Evolutionary conservation across 1,140 invertebrate species (phyloP).

Genomic region (Drosophila quadrilineata): DNA sequence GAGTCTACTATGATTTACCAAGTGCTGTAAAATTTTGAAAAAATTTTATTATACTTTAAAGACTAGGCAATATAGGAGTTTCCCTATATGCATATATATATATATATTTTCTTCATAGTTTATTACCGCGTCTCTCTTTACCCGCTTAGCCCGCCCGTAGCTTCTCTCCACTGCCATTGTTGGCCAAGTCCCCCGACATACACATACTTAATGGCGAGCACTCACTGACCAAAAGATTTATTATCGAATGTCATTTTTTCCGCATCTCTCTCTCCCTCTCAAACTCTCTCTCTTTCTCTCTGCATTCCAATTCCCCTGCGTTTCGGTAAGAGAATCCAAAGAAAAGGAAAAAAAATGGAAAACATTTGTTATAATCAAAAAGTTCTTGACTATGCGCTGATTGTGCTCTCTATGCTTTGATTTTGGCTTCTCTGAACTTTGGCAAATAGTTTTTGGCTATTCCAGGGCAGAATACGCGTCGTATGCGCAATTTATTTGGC

Average conservation of each 20-base stretch:
- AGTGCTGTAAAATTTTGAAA: no score
- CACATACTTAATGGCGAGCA: slow-evolving; percentile 56
- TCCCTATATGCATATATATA: no score
- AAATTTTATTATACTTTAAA: no score
- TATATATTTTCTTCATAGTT: no score
- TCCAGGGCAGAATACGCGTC: slow-evolving; percentile 5
- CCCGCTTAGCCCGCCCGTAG: no score
- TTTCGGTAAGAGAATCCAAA: no score
- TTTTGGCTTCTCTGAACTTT: slow-evolving; percentile 68
- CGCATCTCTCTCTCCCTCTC: background rate
- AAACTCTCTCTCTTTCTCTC: background rate
- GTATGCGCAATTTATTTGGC: slow-evolving; percentile 71
- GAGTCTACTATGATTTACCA: no score
- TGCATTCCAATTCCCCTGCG: no score
- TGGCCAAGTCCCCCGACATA: slow-evolving; percentile 54
- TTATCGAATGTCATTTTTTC: slow-evolving; percentile 63
- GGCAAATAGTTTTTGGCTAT: slow-evolving; percentile 59
- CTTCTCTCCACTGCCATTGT: no score
- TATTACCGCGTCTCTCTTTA: no score
- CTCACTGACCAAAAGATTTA: slow-evolving; percentile 68
- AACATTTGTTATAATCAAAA: slow-evolving; percentile 79
- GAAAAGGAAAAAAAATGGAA: no score
- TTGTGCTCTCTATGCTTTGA: slow-evolving; percentile 27
- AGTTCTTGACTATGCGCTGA: slow-evolving; percentile 57
- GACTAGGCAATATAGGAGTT: no score